Conservation (phyloP, 2,797 vertebrate species). For the Potorous gilbertii region DNA sequence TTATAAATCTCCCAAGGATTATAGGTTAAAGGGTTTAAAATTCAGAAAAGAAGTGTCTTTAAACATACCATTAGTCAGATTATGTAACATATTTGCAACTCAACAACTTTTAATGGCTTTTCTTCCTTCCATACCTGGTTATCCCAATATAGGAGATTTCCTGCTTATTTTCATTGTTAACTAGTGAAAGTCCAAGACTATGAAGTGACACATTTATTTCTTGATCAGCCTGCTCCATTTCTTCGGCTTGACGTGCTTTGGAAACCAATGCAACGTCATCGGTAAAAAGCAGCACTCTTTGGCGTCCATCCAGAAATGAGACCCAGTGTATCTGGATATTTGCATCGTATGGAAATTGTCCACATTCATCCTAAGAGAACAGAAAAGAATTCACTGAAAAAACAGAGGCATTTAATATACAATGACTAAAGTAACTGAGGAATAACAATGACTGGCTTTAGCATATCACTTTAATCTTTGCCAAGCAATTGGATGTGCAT, state of each 20-base stretch:
- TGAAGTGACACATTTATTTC: conserved; percentile 94
- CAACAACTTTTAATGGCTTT: conserved; percentile 18
- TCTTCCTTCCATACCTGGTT: conserved; percentile 88
- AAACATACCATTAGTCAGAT: neutral
- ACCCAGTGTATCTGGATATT: conserved; percentile 95
- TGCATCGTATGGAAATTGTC: conserved; percentile 91
- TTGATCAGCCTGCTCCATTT: conserved; percentile 94
- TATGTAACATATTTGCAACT: neutral
- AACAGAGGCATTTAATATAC: conserved; percentile 19
- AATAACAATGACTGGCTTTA: neutral
- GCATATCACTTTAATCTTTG: neutral
- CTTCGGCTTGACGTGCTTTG: conserved; percentile 95
- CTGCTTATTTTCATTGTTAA: conserved; percentile 92
- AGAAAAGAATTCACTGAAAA: conserved; percentile 17
- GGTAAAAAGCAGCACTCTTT: conserved; percentile 95
- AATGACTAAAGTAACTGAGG: conserved; percentile 22
- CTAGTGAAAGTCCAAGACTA: conserved; percentile 94
- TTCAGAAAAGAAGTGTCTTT: neutral
- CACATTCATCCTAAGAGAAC: conserved; percentile 90
- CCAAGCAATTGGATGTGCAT: neutral
- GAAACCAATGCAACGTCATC: conserved; percentile 94
- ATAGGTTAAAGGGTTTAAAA: neutral
- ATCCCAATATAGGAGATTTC: conserved; percentile 97
- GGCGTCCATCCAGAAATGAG: conserved; percentile 95
- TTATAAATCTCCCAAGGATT: conserved; percentile 27